Base-by-base conservation (phyloP, 2,888 invertebrate genomes). In the Ornithoptera priamus region DNA sequence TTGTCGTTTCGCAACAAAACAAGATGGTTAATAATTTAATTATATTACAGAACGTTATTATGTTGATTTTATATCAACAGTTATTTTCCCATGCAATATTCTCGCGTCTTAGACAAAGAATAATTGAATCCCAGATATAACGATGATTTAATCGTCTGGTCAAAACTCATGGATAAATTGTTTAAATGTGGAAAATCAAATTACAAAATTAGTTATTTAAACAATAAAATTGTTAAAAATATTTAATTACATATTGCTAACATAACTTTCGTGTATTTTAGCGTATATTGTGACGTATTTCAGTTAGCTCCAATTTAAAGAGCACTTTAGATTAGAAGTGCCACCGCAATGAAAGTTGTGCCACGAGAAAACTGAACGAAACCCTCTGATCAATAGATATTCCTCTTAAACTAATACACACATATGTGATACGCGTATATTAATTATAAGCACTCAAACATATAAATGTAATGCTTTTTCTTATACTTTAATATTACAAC, bases 161-260 rank as follows among this genome's bases (percentile, higher is more conserved):
- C 75, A 71, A 65, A 75, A 72, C 75, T 77, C 76, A 75, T 57
- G 75, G 73, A 72, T 72, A 62, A 46, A 63, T 68, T 72, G 67
- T 15, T 46, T 15, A 46, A 53, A 53, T 53, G 53, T 53, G 2
- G 53, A n/a, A 18, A n/a, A 0, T 53, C 7, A n/a, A n/a, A 7
- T 53, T n/a, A 53, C 6, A 53, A 53, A n/a, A 53, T 53, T 53
- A 1, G 18, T 1, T 53, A 53, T n/a, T 53, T n/a, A 8, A 46
- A 15, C 10, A 15, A 46, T 15, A 46, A 46, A 18, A 53, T n/a
- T 7, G 18, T 15, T 46, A n/a, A 12, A 7, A 53, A n/a, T 53
- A 53, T n/a, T 53, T n/a, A 53, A 7, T 53, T 7, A 53, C 7
- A 53, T 53, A n/a, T 53, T 53, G 1, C 2, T 53, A n/a, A 53